These are phyloP conservation scores for Malacosoma neustria DNA, from an alignment of 2,888 invertebrate genomes.

Conservation along the genomic window DNA sequence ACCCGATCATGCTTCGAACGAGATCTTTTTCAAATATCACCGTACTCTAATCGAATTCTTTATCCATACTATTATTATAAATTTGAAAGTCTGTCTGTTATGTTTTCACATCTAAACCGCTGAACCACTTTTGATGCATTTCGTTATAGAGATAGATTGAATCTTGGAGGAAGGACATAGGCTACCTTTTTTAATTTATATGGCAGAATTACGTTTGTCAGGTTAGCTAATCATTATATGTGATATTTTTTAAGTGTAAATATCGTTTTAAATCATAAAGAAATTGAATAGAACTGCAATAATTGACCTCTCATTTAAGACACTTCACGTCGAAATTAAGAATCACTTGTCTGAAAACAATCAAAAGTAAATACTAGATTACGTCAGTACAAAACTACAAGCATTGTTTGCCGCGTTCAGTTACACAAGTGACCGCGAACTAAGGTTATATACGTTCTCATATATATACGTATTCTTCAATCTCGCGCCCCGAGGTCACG, in stretches of 20 bases:
- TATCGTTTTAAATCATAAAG: too few species aligned
- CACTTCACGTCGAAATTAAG: constrained; percentile 1
- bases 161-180: too few species aligned
- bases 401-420: constrained; percentile 58
- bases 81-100: too few species aligned
- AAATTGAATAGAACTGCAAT: not conserved
- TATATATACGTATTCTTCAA: constrained; percentile 72
- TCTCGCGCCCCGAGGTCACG: constrained; percentile 53
- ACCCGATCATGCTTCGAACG: constrained; percentile 22
- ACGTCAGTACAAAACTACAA: constrained; percentile 36
- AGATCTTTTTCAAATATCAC: not conserved
- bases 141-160: too few species aligned
- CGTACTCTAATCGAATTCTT: too few species aligned
- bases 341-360: constrained; percentile 28
- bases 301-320: not conserved
- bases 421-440: constrained; percentile 67
- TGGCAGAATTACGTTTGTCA: too few species aligned
- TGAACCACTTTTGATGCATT: too few species aligned
- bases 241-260: too few species aligned
- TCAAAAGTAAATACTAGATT: constrained; percentile 31
- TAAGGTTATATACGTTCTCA: constrained; percentile 69
- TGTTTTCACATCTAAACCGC: too few species aligned
- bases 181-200: too few species aligned
- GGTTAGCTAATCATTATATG: too few species aligned
- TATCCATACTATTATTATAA: too few species aligned